Base-by-base conservation (phyloP, 2,113 vertebrate species). In the Poecile atricapillus region DNA sequence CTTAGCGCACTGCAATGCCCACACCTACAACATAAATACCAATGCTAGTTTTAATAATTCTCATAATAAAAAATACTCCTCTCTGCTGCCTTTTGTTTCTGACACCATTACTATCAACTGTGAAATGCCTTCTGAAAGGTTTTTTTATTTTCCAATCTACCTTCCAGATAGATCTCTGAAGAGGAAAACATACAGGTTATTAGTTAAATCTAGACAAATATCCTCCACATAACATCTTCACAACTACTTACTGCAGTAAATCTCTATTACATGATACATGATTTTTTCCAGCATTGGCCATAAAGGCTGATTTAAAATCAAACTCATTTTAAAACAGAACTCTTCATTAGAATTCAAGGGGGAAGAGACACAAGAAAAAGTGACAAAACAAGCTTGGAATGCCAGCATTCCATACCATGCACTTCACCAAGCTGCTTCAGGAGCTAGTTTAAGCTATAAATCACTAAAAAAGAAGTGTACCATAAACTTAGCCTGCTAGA, bases 111-210 rank as follows among this genome's bases (percentile, higher is more conserved):
- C 43, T 63, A 71, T 30, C 33, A 68, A 71, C 75, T 44, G 9
- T 37, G 15, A 82, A 94, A 84, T 3, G 5, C 11, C 31, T 87
- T 75, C 52, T 44, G 35, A 71, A 91, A 76, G 35, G 11, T 2
- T 3, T 12, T 28, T n/a, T 6, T n/a, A 5, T 27, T 6, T 1
- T 15, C 35, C 5, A 25, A 15, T 6, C 4, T 28, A 28, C 70
- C 44, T 93, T 75, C 41, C 58, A 83, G 18, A 43, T 11, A 47
- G 22, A 12, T 18, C 47, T 76, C 67, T 56, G 28, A 73, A 88
- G 46, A 73, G 43, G 13, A 88, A 95, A 91, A 74, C 18, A 17
- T 27, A 47, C 0, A 63, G 33, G 39, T 67, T 68, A 55, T 28
- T 49, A 50, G 44, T 35, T 86, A 83, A 82, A 79, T 47, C 33